Evolutionary conservation across 2,888 invertebrate genomes (phyloP).

Genomic region (Hirtodrosophila duncani): DNA sequence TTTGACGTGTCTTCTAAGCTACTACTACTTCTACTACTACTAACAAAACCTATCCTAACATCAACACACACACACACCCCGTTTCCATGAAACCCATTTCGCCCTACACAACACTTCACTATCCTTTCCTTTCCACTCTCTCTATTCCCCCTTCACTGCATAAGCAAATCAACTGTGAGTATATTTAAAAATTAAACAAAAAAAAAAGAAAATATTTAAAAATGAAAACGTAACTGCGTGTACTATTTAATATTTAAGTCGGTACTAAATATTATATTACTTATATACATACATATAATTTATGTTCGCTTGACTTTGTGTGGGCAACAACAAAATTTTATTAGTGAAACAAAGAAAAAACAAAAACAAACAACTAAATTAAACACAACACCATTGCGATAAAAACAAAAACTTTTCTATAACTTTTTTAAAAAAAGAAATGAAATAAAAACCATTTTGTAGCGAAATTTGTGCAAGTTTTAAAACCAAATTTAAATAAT

Average conservation of each 20-base stretch:
- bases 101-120: constrained; percentile 12
- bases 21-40: constrained; percentile 19
- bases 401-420: constrained; percentile 63
- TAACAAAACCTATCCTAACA: background rate
- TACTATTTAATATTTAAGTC: constrained; percentile 34
- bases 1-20: constrained; percentile 35
- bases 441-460: constrained; percentile 50
- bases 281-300: constrained; percentile 29
- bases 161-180: constrained; percentile 66
- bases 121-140: constrained; percentile 18
- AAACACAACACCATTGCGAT: constrained; percentile 26
- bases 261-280: constrained; percentile 30
- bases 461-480: constrained; percentile 71
- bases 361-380: constrained; percentile 19
- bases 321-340: constrained; percentile 45
- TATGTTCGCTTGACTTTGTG: constrained; percentile 58
- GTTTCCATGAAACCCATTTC: too few species aligned
- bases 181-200: constrained; percentile 50
- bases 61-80: background rate
- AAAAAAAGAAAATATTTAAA: constrained; percentile 8
- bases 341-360: constrained; percentile 42
- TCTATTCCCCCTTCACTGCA: constrained; percentile 67
- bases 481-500: constrained; percentile 47
- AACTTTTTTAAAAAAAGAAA: constrained; percentile 69
- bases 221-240: too few species aligned